Base-by-base conservation (phyloP, 2,113 vertebrate genomes). In the Muntiacus reevesi region DNA sequence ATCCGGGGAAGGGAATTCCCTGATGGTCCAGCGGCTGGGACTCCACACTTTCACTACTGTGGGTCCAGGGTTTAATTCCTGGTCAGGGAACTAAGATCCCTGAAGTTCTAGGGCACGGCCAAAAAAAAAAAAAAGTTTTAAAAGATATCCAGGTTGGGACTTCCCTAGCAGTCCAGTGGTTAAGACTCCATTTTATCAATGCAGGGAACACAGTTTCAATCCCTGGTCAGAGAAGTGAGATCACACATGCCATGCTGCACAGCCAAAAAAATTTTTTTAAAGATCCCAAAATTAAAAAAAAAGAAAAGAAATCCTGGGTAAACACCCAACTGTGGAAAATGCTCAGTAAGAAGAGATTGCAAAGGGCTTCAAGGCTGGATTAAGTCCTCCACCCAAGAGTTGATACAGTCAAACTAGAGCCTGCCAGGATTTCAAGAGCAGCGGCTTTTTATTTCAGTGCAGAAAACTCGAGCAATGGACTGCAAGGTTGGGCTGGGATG, bases 241-340 rank as follows among this genome's bases (percentile, higher is more conserved):
- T 74, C 19, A 21, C 67, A 36, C n/a, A 67, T 36, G 33, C 8
- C 64, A 36, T 67, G 64, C 17, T 67, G n/a, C 64, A 67, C n/a
- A 71, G 67, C n/a, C n/a, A 67, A 74, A 74, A 74, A 23, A 74
- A 11, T 0, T 12, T 40, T 36, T 23, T 74, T n/a, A 16, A 33
- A 62, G 33, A 36, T 36, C n/a, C 33, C 6, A 40, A 74, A 57
- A 57, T 9, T 23, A 8, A 57, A 40, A 23, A 36, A 67, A 6
- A 62, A 60, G 3, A 13, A n/a, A 43, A 76, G 11, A 14, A 27
- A 76, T 43, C 40, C 23, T 43, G 8, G 45, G 28, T 30, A 50
- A 33, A 79, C 33, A 17, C 3, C 28, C 54, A 6, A 9, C 1
- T 9, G 6, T 17, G 0, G 13, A 47, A 36, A 47, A 7, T 0